A percentile compares a stretch with the other conserved stretches of the same genome.
Evolutionary conservation across 2,888 invertebrate species (phyloP).

Genomic region (Tetropium fuscum): DNA sequence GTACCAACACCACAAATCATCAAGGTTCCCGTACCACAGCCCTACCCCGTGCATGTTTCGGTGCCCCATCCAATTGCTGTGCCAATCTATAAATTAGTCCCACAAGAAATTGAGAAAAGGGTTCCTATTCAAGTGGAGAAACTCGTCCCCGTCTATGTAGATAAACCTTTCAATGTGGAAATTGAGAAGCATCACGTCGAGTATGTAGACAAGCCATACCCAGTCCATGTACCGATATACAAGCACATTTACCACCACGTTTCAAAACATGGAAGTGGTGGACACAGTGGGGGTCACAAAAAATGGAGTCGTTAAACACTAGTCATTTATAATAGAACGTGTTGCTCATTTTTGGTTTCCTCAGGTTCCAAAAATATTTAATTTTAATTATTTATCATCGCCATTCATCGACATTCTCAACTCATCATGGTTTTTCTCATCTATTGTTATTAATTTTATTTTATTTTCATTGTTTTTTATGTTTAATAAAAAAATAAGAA

Average conservation of each 20-base stretch:
- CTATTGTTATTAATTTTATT: constrained; percentile 28
- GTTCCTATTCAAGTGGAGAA: constrained; percentile 81
- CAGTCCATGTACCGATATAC: constrained; percentile 80
- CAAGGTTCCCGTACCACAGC: constrained; percentile 80
- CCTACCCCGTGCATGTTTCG: constrained; percentile 78
- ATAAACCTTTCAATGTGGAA: constrained; percentile 81
- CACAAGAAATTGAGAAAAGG: constrained; percentile 78
- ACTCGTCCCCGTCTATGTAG: constrained; percentile 77
- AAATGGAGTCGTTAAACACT: constrained; percentile 23
- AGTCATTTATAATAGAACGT: constrained; percentile 15
- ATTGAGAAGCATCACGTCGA: constrained; percentile 81
- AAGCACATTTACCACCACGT: constrained; percentile 78
- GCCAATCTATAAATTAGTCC: constrained; percentile 79
- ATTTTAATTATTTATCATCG: constrained; percentile 1
- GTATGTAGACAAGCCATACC: constrained; percentile 74
- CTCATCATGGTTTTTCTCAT: constrained; percentile 1
- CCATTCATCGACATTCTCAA: constrained; percentile 12
- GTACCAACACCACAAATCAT: constrained; percentile 78
- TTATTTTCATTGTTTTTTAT: constrained; percentile 18
- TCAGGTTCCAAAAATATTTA: constrained; percentile 3
- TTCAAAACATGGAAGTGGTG: constrained; percentile 52
- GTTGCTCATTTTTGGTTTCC: too few species aligned
- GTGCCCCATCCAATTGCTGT: constrained; percentile 80
- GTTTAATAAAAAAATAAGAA: constrained; percentile 10
- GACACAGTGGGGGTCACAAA: constrained; percentile 29